Conservation (phyloP, 2,797 vertebrate genomes). For the Gobio occitaniae region DNA sequence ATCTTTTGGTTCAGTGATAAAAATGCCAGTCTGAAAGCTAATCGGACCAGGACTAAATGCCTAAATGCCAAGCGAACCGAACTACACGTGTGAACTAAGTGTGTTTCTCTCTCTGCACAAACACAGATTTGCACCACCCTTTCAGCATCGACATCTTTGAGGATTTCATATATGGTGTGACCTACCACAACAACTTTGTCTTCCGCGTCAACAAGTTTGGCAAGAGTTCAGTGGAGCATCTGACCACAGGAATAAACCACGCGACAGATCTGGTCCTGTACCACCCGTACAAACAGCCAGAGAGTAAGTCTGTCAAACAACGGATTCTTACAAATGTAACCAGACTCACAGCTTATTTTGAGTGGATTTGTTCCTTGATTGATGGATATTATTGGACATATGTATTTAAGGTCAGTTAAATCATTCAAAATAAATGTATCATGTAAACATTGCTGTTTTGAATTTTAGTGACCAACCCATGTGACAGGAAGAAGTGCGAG, state of each 20-base stretch:
- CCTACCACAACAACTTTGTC: conserved; percentile 93
- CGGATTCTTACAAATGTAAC: not conserved
- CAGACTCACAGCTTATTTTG: not conserved
- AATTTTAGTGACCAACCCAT: conserved; percentile 89
- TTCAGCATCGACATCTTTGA: conserved; percentile 98
- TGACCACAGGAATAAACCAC: conserved; percentile 92
- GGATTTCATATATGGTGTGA: conserved; percentile 95
- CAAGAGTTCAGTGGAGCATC: conserved; percentile 84
- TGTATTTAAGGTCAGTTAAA: not conserved
- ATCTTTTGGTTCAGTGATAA: too few species aligned
- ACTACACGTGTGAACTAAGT: too few species aligned
- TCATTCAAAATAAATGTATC: not conserved
- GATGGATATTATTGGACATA: not conserved
- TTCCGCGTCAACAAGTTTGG: conserved; percentile 97
- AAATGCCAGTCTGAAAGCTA: too few species aligned
- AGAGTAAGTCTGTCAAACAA: conserved; percentile 77
- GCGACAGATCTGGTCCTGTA: conserved; percentile 91
- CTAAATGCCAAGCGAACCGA: too few species aligned
- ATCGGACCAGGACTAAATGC: too few species aligned
- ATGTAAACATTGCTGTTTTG: conserved; percentile 18
- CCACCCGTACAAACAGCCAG: conserved; percentile 94
- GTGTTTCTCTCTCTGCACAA: conserved; percentile 12
- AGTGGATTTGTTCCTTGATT: not conserved
- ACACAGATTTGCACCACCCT: conserved; percentile 88
- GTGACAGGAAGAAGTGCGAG: conserved; percentile 96